phyloP scores from a whole-genome alignment of 2,888 invertebrate species.

The Rotaria socialis region DNA sequence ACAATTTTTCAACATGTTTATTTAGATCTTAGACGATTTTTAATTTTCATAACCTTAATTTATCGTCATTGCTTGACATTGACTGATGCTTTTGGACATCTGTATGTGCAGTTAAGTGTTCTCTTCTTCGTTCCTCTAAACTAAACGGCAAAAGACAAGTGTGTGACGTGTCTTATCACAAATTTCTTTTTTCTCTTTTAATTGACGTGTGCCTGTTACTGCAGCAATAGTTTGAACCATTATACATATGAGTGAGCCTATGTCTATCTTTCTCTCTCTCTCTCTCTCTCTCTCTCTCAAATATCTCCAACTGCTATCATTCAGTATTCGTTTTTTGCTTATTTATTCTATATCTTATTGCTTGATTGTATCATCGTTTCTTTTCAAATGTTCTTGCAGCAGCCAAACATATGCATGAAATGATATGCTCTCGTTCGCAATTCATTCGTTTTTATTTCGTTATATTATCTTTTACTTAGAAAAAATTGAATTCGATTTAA shows the following conservation, averaged over 20 bases:
- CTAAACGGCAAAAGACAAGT: neutral
- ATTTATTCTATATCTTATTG: neutral
- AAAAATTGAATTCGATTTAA: neutral
- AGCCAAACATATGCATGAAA: neutral
- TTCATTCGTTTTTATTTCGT: neutral
- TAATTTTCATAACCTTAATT: neutral
- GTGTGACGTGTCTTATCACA: neutral
- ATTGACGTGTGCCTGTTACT: constrained; percentile 14
- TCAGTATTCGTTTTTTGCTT: neutral
- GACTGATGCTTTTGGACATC: neutral
- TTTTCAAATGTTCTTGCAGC: neutral
- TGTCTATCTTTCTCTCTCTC: neutral
- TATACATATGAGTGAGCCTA: neutral
- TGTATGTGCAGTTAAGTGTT: neutral
- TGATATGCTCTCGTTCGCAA: neutral
- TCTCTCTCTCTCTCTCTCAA: neutral
- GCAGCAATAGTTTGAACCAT: neutral
- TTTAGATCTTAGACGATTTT: neutral
- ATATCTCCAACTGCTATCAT: constrained; percentile 6
- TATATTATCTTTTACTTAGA: too few species aligned
- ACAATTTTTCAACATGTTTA: neutral
- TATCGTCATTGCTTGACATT: neutral
- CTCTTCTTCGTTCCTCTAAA: neutral
- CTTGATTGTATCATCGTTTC: neutral
- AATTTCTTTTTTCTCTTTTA: neutral